Evolutionary conservation across 2,888 invertebrate species (phyloP), one percentile per base, ranked within the genome.

Genomic region (Pseudoips prasinana): DNA sequence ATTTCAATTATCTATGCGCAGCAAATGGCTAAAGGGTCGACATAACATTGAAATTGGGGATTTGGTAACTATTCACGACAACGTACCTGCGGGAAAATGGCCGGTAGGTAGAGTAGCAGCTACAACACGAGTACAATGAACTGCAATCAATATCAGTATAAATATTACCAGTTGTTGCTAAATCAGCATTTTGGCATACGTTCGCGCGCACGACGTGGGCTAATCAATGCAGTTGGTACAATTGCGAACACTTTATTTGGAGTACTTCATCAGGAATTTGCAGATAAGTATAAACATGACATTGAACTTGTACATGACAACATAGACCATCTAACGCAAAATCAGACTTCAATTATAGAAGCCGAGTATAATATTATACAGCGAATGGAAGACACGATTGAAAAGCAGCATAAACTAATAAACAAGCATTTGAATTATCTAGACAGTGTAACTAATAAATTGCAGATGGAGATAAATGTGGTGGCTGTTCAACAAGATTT

Each of bases 321-420:
- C 11, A n/a, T 20, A 8, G 5, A 5, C 1, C 22, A 29, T n/a
- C 3, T 29, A 0, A 2, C 8, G 1, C 0, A 7, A 10, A 28
- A 19, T 28, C 53, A 50, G 25, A 53, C 53, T 7, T 46, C 53
- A 1, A 17, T 54, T 1, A 33, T 49, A 6, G 47, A 53, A 22
- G 25, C 49, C 0, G 48, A 54, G 10, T 45, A 38, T 23, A 54
- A 48, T 22, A n/a, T 50, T 3, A 6, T 48, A 1, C 43, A 39
- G 30, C 19, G 44, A 8, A 42, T 28, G 0, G 40, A 51, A 25
- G 9, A 31, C 2, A 24, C 8, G 0, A 40, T 45, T 1, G 9
- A 29, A 3, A 38, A 40, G 18, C 39, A 45, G 6, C 42, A 45
- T 10, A 50, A 46, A 36, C 25, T 36, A 1, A 29, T 46, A 3